Percentiles rank a stretch among this genome's conserved stretches.
These are phyloP conservation scores for Sturnira hondurensis DNA, from an alignment of 2,113 vertebrate species.

Conservation along the genomic window DNA sequence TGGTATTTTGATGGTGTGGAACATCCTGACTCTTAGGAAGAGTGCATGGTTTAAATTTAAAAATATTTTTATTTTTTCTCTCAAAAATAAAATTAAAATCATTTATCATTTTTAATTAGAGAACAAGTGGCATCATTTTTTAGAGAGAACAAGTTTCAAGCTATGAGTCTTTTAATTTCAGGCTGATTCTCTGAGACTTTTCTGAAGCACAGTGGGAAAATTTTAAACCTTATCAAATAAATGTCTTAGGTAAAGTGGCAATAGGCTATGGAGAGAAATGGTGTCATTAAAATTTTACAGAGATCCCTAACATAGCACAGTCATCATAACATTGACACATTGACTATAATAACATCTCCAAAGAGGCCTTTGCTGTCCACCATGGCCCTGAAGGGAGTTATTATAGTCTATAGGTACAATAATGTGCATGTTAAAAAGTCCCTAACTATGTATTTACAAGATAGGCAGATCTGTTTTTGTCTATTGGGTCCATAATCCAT, in stretches of 20 bases:
- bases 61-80: background rate
- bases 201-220: background rate
- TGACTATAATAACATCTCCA: background rate
- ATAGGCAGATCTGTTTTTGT: constrained; percentile 31
- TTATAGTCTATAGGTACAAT: background rate
- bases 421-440: constrained; percentile 38
- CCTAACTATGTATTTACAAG: constrained; percentile 23
- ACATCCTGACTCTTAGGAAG: background rate
- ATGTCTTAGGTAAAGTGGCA: constrained; percentile 45
- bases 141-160: constrained; percentile 48
- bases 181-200: constrained; percentile 35
- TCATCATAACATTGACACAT: background rate
- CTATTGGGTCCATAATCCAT: constrained; percentile 36
- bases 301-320: background rate
- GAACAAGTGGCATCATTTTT: constrained; percentile 37
- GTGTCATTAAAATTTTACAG: constrained; percentile 48
- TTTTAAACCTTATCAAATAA: constrained; percentile 44
- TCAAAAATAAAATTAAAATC: constrained; percentile 64
- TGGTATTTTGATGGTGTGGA: background rate
- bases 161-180: constrained; percentile 51
- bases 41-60: background rate
- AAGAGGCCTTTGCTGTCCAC: background rate
- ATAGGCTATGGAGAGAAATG: constrained; percentile 44
- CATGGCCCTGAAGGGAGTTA: background rate
- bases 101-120: constrained; percentile 63